Percentiles rank a stretch among this genome's conserved stretches.
Conservation (phyloP, 2,113 vertebrate species). For the Myotis lucifugus region DNA sequence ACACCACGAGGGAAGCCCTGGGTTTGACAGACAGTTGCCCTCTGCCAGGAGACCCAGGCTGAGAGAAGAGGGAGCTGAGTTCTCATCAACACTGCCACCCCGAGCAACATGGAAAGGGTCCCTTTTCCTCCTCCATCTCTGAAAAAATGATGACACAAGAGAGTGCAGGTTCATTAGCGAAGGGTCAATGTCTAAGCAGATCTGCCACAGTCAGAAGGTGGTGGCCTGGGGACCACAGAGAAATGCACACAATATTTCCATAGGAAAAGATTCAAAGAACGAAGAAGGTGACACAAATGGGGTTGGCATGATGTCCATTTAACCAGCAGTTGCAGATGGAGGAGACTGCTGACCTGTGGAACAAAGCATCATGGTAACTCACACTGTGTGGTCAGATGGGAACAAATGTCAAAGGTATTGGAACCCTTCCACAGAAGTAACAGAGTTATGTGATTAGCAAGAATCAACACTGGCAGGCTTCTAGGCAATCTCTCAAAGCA, state of each 20-base stretch:
- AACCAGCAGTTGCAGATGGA: neutral
- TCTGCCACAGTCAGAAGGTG: neutral
- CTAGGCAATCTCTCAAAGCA: neutral
- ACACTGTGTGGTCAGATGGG: neutral
- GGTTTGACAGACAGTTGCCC: neutral
- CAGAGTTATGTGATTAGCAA: neutral
- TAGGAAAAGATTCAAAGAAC: neutral
- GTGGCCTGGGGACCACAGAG: neutral
- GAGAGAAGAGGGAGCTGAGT: neutral
- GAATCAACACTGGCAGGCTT: neutral
- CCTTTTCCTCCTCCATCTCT: neutral
- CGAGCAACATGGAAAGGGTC: neutral
- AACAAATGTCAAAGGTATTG: neutral
- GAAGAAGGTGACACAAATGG: too few species aligned
- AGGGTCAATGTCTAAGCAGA: neutral
- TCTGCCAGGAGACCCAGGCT: neutral
- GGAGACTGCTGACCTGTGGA: neutral
- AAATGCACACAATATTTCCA: neutral
- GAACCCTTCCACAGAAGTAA: neutral
- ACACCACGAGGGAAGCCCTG: too few species aligned
- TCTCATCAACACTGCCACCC: neutral
- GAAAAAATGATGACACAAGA: neutral
- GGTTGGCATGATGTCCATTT: too few species aligned
- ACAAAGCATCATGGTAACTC: neutral
- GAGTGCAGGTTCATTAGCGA: neutral